These are phyloP conservation scores for Tachysurus fulvidraco DNA, from an alignment of 2,113 vertebrate genomes.

Conservation along the genomic window DNA sequence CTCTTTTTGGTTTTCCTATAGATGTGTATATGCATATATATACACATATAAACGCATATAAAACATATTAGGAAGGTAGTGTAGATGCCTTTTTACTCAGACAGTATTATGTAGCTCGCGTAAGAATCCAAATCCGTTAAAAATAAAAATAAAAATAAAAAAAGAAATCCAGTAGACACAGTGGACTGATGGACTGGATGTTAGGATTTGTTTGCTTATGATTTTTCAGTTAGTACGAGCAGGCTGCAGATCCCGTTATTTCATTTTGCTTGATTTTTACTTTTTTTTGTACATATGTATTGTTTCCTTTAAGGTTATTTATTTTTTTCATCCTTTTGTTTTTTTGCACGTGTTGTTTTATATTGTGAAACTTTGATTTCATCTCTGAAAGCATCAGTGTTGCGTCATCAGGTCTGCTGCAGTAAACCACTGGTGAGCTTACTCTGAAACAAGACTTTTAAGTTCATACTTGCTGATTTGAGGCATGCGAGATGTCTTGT, in stretches of 20 bases:
- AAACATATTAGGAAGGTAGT: constrained; percentile 52
- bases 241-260: constrained; percentile 61
- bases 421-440: constrained; percentile 28
- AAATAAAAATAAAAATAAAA: neutral
- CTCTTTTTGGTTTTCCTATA: constrained; percentile 56
- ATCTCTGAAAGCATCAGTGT: constrained; percentile 4
- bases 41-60: constrained; percentile 60
- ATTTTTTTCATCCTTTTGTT: constrained; percentile 58
- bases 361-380: neutral
- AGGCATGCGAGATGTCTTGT: constrained; percentile 33
- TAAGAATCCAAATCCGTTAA: constrained; percentile 32
- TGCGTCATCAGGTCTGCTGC: constrained; percentile 11
- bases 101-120: constrained; percentile 75
- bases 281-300: constrained; percentile 59
- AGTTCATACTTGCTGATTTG: neutral
- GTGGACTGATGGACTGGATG: constrained; percentile 40
- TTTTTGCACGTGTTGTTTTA: constrained; percentile 44
- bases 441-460: neutral
- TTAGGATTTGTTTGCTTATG: constrained; percentile 59
- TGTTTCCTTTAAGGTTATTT: constrained; percentile 52
- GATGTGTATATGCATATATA: constrained; percentile 40
- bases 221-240: constrained; percentile 64
- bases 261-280: constrained; percentile 51
- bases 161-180: constrained; percentile 39
- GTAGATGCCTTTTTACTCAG: constrained; percentile 63